These are phyloP conservation scores for Panthera tigris DNA, from an alignment of 2,113 vertebrate genomes.

Conservation along the genomic window DNA sequence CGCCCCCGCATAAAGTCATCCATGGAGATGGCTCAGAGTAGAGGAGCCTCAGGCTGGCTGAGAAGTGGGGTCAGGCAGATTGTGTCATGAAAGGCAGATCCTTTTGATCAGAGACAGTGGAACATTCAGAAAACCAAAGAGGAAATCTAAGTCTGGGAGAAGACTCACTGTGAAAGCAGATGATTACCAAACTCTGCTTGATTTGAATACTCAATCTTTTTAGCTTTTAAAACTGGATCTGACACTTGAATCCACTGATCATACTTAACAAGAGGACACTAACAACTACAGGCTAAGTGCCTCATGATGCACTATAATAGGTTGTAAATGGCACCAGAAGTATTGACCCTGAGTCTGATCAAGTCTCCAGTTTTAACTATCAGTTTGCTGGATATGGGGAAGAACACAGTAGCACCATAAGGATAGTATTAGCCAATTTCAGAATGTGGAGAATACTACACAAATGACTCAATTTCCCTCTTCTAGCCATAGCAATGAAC, in stretches of 20 bases:
- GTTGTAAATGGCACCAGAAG: background rate
- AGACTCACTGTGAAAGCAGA: background rate
- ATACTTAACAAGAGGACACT: background rate
- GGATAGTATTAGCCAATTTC: background rate
- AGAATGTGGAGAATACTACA: background rate
- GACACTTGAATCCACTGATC: background rate
- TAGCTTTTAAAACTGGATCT: background rate
- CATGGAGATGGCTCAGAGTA: too few relatives aligned
- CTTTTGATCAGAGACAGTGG: background rate
- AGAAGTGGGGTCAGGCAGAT: too few relatives aligned
- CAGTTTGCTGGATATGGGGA: background rate
- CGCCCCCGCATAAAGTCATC: background rate
- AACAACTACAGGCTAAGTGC: background rate
- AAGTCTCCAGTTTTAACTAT: background rate
- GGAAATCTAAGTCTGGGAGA: background rate
- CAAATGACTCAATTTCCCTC: background rate
- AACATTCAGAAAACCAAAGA: background rate
- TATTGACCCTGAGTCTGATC: background rate
- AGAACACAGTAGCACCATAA: too few relatives aligned
- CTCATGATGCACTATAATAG: background rate
- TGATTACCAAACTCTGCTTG: background rate
- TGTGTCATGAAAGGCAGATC: background rate
- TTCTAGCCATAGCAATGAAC: constrained; percentile 55
- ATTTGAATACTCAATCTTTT: background rate
- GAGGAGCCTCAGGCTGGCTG: background rate